Base-by-base conservation (phyloP, 53 echinoderm and acorn worm genomes). In the Hippasteria phrygiana region DNA sequence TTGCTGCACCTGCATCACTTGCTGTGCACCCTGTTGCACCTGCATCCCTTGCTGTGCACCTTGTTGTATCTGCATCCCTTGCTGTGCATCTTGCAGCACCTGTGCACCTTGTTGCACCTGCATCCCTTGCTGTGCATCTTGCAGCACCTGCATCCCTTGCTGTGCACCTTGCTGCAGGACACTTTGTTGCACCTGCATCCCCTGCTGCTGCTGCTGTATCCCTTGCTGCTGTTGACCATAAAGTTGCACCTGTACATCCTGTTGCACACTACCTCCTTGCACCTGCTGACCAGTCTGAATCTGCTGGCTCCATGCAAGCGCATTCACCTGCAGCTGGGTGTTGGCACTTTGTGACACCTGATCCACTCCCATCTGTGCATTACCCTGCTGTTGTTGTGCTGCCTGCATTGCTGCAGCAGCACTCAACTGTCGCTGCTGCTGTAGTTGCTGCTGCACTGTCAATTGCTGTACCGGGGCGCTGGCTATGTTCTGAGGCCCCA, bases 391-490 rank as follows among this genome's bases (percentile, higher is more conserved):
- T 53, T 88, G 73, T 27, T 70, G 78, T 27, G 36, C 42, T 73
- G 56, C 65, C 64, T 16, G 14, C 53, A 77, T 27, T n/a, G 81
- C 55, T 48, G 67, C 40, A 27, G 91, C 45, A 28, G 67, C 42
- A 69, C 53, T 65, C 43, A 76, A 43, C 66, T 62, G 69, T 51
- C 85, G 40, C 85, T 85, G 85, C 38, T 85, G 85, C 85, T 85
- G 85, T 71, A 70, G 38, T 53, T 85, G 85, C 4, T 85, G 85
- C n/a, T 85, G 85, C 22, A 85, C 85, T 13, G 85, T 85, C 26
- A 69, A 18, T 6, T 67, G 85, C 29, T 42, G 51, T 10, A 29
- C 69, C 29, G 75, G 10, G 5, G 31, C 32, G 20, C 27, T 51
- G 35, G 36, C 36, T 55, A 22, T 5, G 5, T 16, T 64, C 38